Percentiles rank a stretch among this genome's conserved stretches.
phyloP scores from a whole-genome alignment of 2,888 invertebrate genomes.

The Corbicula japonica region DNA sequence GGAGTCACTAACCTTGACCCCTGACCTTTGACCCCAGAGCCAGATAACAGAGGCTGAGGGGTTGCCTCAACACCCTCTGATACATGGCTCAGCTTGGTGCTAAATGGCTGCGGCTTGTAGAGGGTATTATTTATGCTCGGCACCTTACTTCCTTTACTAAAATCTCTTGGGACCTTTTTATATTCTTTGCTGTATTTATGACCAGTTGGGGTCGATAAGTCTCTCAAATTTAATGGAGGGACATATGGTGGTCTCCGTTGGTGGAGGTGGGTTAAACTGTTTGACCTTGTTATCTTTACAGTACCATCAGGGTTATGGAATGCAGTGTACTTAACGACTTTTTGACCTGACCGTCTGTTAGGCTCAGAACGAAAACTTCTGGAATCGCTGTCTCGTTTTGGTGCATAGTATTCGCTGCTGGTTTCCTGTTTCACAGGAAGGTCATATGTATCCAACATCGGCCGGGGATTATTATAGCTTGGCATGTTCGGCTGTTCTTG shows the following conservation, averaged over 20 bases:
- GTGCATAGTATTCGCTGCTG: background rate
- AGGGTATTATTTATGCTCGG: background rate
- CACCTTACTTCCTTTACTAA: background rate
- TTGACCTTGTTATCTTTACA: constrained; percentile 34
- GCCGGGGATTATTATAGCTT: background rate
- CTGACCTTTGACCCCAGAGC: constrained; percentile 9
- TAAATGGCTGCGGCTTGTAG: background rate
- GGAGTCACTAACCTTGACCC: constrained; percentile 19
- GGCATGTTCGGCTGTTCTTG: background rate
- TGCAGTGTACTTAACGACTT: constrained; percentile 52
- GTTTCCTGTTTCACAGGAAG: background rate
- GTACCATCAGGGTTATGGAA: constrained; percentile 58
- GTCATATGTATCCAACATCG: background rate
- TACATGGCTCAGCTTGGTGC: constrained; percentile 32
- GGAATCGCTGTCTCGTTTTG: constrained; percentile 27
- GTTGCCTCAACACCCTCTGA: constrained; percentile 25
- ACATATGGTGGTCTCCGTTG: constrained; percentile 30
- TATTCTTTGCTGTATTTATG: constrained; percentile 16
- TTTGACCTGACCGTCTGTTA: constrained; percentile 17
- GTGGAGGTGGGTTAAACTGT: constrained; percentile 17
- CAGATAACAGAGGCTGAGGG: background rate
- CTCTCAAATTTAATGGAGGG: constrained; percentile 67
- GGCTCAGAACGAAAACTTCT: constrained; percentile 52
- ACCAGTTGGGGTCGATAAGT: constrained; percentile 33
- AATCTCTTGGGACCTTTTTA: background rate